Base-by-base conservation (phyloP, 2,797 vertebrate species). In the Philypnodon macrostomus region DNA sequence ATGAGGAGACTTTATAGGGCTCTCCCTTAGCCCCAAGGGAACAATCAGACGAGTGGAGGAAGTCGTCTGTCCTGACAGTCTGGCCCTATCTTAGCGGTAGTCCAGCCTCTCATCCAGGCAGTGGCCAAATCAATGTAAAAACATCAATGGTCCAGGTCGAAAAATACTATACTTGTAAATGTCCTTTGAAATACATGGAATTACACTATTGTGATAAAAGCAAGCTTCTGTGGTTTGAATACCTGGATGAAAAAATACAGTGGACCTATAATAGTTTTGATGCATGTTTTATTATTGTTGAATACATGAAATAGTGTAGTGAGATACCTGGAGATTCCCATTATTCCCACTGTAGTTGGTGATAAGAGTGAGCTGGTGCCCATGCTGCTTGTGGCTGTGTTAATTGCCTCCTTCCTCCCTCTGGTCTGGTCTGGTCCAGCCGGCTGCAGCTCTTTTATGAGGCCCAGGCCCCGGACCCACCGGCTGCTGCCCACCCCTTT, bases 11-110 rank as follows among this genome's bases (percentile, higher is more conserved):
- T 87, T 89, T 88, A 89, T 82, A 63, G 75, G 79, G 73, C 53
- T 84, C 70, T 78, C 64, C 57, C 9, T 50, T 49, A 60, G 81
- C 84, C 87, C 85, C 70, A 18, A 63, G 86, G 87, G 86, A 81
- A 86, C 83, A 87, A 86, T 89, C 85, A 87, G 83, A 85, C 82
- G 89, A n/a, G 80, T 91, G 88, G 94, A 93, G 92, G 93, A 96
- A 95, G 94, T 93, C 86, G 90, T 94, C 92, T 92, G 91, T 94
- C 92, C 94, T 93, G 92, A 93, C 93, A 89, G 90, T 88, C 88
- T 88, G 87, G 85, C 81, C 78, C 87, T 87, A 81, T 81, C 91
- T 92, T 92, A 90, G 90, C 83, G 92, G 93, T 94, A 92, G 93
- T 93, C 92, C 78, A 73, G 78, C n/a, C n/a, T n/a, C n/a, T n/a